Conservation (phyloP, 2,888 invertebrate species). For the Cancer borealis region DNA sequence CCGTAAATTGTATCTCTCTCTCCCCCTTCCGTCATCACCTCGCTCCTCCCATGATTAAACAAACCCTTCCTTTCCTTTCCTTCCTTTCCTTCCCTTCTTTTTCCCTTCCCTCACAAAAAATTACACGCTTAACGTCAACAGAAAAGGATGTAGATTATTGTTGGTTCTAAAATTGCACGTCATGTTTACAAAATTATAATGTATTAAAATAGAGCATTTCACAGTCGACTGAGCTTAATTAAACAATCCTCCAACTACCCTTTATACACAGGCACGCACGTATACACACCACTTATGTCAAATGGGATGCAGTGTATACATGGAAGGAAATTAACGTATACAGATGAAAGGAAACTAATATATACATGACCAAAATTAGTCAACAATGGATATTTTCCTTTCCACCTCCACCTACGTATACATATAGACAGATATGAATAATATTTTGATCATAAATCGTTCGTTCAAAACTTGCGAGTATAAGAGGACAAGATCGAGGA, state of each 20-base stretch:
- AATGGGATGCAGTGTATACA: background rate
- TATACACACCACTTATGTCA: background rate
- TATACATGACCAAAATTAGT: too few species aligned
- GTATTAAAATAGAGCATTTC: background rate
- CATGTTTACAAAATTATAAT: background rate
- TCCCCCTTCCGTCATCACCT: background rate
- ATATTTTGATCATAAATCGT: too few species aligned
- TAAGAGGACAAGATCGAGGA: too few species aligned
- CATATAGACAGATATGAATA: too few species aligned
- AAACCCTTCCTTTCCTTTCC: slow-evolving; percentile 21
- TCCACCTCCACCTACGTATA: too few species aligned
- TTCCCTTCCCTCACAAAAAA: background rate
- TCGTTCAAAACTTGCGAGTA: too few species aligned
- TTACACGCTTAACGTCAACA: background rate
- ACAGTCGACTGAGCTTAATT: too few species aligned
- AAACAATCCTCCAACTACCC: too few species aligned
- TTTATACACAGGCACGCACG: background rate
- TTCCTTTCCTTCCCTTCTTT: background rate
- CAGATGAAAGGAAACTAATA: too few species aligned
- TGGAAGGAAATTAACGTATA: background rate
- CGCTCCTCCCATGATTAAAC: slow-evolving; percentile 13
- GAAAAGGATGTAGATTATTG: background rate
- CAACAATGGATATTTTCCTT: too few species aligned
- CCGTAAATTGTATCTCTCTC: background rate
- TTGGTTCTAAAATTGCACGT: too few species aligned